Percentiles rank a stretch among this genome's conserved stretches.
phyloP scores from a whole-genome alignment of 2,888 invertebrate species.

The Cosmopolites sordidus region DNA sequence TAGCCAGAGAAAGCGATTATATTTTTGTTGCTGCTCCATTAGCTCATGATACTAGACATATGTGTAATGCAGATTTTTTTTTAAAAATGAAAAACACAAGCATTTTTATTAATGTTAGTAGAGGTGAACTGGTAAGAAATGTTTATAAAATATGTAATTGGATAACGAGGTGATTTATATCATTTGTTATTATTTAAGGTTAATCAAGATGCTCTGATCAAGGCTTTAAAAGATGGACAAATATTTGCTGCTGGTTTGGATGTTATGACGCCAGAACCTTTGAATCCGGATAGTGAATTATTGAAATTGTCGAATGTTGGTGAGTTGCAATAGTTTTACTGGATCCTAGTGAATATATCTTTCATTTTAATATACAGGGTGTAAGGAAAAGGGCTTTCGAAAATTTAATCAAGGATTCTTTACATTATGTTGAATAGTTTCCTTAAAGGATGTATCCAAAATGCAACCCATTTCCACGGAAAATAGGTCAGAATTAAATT shows the following conservation, averaged over 20 bases:
- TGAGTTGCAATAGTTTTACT: background rate
- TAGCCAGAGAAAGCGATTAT: slow-evolving; percentile 70
- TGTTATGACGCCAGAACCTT: slow-evolving; percentile 85
- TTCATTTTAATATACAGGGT: too few species aligned
- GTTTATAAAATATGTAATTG: background rate
- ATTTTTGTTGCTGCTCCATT: slow-evolving; percentile 67
- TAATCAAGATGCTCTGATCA: slow-evolving; percentile 75
- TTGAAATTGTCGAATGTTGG: slow-evolving; percentile 69
- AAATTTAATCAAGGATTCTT: too few species aligned
- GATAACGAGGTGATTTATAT: too few species aligned
- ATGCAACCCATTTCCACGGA: too few species aligned
- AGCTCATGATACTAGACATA: slow-evolving; percentile 61
- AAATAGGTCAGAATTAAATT: too few species aligned
- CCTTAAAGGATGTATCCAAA: too few species aligned
- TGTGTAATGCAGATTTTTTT: slow-evolving; percentile 67
- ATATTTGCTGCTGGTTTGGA: slow-evolving; percentile 89
- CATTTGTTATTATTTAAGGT: background rate
- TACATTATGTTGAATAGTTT: too few species aligned
- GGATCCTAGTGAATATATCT: too few species aligned
- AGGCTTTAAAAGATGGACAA: slow-evolving; percentile 66
- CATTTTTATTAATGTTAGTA: slow-evolving; percentile 70
- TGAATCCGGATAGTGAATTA: slow-evolving; percentile 73
- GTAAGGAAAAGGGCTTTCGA: too few species aligned
- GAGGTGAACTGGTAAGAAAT: slow-evolving; percentile 61
- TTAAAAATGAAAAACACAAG: slow-evolving; percentile 70